Evolutionary conservation across 2,888 invertebrate species (phyloP).

Genomic region (Catocala fraxini): DNA sequence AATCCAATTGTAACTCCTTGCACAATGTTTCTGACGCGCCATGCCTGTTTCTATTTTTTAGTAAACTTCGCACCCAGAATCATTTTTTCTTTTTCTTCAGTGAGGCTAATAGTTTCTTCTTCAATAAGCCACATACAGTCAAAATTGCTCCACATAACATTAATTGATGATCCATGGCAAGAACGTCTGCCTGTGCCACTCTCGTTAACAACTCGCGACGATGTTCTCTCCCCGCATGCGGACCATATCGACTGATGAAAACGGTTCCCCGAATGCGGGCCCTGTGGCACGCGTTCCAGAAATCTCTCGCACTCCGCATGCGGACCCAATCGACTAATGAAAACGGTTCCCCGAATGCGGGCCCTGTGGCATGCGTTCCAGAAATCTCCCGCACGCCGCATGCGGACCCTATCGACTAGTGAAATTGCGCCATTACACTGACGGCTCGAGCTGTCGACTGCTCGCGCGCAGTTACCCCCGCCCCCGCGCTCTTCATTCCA

Average conservation of each 20-base stretch:
- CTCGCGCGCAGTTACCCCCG: too few species aligned
- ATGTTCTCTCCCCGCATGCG: too few species aligned
- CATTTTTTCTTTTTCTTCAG: not conserved
- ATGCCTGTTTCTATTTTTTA: slow-evolving; percentile 2
- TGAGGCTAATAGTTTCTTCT: slow-evolving; percentile 4
- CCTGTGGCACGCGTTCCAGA: slow-evolving; percentile 1
- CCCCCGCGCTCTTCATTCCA: too few species aligned
- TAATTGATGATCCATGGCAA: too few species aligned
- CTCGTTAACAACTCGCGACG: too few species aligned
- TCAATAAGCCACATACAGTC: not conserved
- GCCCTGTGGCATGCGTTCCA: too few species aligned
- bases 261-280: slow-evolving; percentile 3
- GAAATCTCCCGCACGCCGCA: too few species aligned
- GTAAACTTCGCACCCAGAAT: slow-evolving; percentile 4
- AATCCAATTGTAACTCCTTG: not conserved
- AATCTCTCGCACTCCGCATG: slow-evolving; percentile 2
- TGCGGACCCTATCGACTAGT: too few species aligned
- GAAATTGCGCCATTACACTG: too few species aligned
- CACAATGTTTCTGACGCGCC: slow-evolving; percentile 3
- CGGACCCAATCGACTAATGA: slow-evolving; percentile 3
- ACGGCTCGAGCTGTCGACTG: too few species aligned
- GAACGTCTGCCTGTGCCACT: too few species aligned
- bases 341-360: not conserved
- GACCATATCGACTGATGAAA: not conserved
- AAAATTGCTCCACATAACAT: not conserved